These are phyloP conservation scores for Tuberolachnus salignus DNA, from an alignment of 2,888 invertebrate species.

Conservation along the genomic window DNA sequence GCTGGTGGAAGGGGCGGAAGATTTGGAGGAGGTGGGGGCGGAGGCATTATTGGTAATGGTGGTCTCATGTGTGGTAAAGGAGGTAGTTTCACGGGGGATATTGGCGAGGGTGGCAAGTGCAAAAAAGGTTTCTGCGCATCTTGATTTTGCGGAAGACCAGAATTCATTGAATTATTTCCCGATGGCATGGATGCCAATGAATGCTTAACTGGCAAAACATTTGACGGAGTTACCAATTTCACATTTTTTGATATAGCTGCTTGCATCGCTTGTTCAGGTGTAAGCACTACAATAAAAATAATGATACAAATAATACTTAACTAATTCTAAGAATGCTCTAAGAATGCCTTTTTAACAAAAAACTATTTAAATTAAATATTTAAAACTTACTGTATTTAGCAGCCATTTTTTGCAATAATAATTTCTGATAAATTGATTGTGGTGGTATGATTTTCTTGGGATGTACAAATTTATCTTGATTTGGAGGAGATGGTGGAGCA, in stretches of 20 bases:
- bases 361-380: not conserved
- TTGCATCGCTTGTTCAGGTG: conserved; percentile 51
- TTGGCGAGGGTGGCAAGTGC: conserved; percentile 30
- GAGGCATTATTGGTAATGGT: conserved; percentile 49
- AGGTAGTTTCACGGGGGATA: conserved; percentile 2
- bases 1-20: conserved; percentile 52
- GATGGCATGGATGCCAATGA: conserved; percentile 39
- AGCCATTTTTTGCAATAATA: conserved; percentile 53
- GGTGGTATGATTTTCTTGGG: conserved; percentile 53
- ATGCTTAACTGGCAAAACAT: not conserved
- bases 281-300: conserved; percentile 50
- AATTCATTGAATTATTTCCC: conserved; percentile 31
- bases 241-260: conserved; percentile 48
- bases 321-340: not conserved
- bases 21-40: conserved; percentile 53
- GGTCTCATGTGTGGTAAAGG: conserved; percentile 43
- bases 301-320: conserved; percentile 10
- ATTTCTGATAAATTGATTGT: conserved; percentile 49
- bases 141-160: conserved; percentile 7
- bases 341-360: not conserved
- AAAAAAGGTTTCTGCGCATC: conserved; percentile 39
- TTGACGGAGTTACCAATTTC: conserved; percentile 24
- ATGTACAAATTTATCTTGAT: conserved; percentile 48
- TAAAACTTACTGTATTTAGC: conserved; percentile 41
- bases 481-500: conserved; percentile 53